Base-by-base conservation (phyloP, 2,888 invertebrate species). In the Rhamnusium bicolor region DNA sequence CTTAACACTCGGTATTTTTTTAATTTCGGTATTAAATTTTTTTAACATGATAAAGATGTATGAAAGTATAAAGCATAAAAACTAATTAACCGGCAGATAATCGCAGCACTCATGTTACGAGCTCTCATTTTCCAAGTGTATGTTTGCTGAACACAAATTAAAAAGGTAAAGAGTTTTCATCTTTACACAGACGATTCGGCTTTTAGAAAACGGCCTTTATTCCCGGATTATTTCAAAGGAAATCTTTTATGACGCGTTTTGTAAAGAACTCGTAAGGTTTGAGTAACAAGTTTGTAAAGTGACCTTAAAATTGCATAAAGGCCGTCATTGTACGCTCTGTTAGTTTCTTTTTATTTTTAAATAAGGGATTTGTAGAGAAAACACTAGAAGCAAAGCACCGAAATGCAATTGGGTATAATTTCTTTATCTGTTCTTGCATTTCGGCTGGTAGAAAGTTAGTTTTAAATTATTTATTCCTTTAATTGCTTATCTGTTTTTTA, bases 141-240 rank as follows among this genome's bases (percentile, higher is more conserved):
- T 27, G 24, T 47, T 51, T 47, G 27, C 6, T 47, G 24, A 63
- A 51, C 24, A 63, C 47, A 21, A 27, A 54, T 24, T 54, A 24
- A 24, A 24, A 58, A 58, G 58, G 58, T 58, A 29, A 29, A 58
- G 21, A 58, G 58, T 58, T 29, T 24, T 58, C 32, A 18, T 58
- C 58, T 12, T 40, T 40, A 40, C 12, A 54, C 54, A n/a, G 12
- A 10, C 54, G 24, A 54, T 54, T 24, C 12, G 54, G 27, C 24
- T 54, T 54, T 51, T 54, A 24, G 10, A 54, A 54, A 54, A 27
- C 54, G 54, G n/a, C n/a, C n/a, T 54, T 19, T 24, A 5, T 6
- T 32, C 14, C 32, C 8, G 14, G 27, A 18, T 24, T 32, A 32
- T 29, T 32, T 58, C 27, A 58, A 32, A 58, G 32, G 27, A 24